A percentile compares a stretch with the other conserved stretches of the same genome.
Conservation (phyloP, 1,140 invertebrate genomes). For the Caenorhabditis inopinata region DNA sequence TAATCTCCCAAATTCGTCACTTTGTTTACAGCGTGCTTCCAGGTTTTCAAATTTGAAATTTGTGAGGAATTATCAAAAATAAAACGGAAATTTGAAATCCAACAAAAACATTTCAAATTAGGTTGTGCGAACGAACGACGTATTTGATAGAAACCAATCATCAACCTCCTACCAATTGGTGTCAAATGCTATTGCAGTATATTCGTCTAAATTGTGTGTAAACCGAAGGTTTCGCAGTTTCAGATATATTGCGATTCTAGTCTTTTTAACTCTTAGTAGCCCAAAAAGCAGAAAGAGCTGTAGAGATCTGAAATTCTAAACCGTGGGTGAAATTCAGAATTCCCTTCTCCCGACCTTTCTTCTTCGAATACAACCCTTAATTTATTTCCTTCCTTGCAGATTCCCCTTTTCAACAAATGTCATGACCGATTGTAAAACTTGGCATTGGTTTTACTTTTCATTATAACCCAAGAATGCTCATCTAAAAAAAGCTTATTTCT, state of each 20-base stretch:
- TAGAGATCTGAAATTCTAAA: constrained; percentile 14
- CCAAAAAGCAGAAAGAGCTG: background rate
- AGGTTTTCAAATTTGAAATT: too few species aligned
- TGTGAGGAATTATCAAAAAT: too few species aligned
- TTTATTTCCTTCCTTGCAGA: background rate
- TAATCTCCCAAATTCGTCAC: too few species aligned
- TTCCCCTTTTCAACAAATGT: background rate
- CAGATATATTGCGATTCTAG: background rate
- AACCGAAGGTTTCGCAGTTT: background rate
- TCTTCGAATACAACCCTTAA: background rate
- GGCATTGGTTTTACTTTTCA: background rate
- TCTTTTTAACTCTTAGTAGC: background rate
- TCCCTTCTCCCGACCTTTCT: background rate
- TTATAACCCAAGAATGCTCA: background rate
- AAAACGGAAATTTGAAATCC: background rate
- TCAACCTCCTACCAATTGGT: too few species aligned
- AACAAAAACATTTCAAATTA: background rate
- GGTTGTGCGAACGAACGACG: background rate
- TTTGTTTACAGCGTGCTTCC: too few species aligned
- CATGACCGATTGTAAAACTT: background rate
- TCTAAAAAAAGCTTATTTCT: background rate
- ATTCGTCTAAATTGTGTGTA: background rate
- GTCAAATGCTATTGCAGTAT: too few species aligned
- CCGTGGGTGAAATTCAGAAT: background rate
- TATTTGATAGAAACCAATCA: too few species aligned